Percentiles rank a stretch among this genome's conserved stretches.
These are phyloP conservation scores for Drosophila parabipectinata DNA, from an alignment of 1,140 invertebrate species.

Conservation along the genomic window DNA sequence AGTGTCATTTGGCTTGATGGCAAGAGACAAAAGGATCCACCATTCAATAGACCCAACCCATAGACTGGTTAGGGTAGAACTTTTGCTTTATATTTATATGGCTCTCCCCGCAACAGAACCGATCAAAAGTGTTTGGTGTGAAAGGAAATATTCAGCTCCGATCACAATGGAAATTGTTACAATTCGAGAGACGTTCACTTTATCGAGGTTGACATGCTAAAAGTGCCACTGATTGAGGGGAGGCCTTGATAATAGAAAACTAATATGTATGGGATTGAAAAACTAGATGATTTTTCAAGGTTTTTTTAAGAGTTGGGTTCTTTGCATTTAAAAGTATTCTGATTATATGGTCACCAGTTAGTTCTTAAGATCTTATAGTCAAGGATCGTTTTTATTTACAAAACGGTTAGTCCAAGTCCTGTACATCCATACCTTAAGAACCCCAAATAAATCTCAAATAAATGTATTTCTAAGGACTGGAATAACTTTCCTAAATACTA, in stretches of 20 bases:
- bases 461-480: not conserved
- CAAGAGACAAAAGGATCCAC: constrained; percentile 44
- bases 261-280: constrained; percentile 14
- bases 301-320: too few relatives aligned
- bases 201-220: constrained; percentile 44
- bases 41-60: constrained; percentile 40
- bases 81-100: constrained; percentile 11
- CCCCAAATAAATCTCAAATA: not conserved
- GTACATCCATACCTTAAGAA: too few relatives aligned
- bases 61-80: constrained; percentile 50
- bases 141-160: constrained; percentile 45
- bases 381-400: too few relatives aligned
- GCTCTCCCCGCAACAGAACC: constrained; percentile 29
- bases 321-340: too few relatives aligned
- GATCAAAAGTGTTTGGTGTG: constrained; percentile 43
- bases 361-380: too few relatives aligned
- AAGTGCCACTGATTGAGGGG: constrained; percentile 37
- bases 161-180: constrained; percentile 39
- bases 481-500: not conserved
- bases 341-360: too few relatives aligned
- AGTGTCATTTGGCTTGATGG: constrained; percentile 72
- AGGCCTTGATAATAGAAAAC: constrained; percentile 32
- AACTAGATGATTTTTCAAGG: constrained; percentile 17
- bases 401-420: too few relatives aligned
- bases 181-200: constrained; percentile 40